phyloP scores from a whole-genome alignment of 2,113 vertebrate genomes.

The Gymnarchus niloticus region DNA sequence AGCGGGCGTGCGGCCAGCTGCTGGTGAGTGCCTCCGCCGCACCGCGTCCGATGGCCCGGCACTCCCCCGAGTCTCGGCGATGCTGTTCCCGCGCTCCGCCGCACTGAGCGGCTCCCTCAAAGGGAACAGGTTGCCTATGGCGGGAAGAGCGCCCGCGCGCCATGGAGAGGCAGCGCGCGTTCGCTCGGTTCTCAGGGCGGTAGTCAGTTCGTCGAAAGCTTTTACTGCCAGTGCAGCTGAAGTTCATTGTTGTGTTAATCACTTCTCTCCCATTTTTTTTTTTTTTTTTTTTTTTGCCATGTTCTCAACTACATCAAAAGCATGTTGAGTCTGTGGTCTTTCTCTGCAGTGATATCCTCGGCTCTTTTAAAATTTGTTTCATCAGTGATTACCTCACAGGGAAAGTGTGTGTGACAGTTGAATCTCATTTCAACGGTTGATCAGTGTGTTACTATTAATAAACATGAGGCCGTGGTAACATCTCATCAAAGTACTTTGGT shows the following conservation, averaged over 20 bases:
- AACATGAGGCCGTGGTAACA: slow-evolving; percentile 52
- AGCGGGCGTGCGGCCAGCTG: slow-evolving; percentile 38
- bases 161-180: background rate
- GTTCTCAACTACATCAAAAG: slow-evolving; percentile 34
- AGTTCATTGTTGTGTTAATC: slow-evolving; percentile 33
- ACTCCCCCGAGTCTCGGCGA: background rate
- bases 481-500: slow-evolving; percentile 50
- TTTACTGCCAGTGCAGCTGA: slow-evolving; percentile 31
- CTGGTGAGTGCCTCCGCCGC: slow-evolving; percentile 60
- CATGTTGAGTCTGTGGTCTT: slow-evolving; percentile 12
- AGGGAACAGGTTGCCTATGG: slow-evolving; percentile 48
- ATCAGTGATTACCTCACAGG: background rate
- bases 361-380: slow-evolving; percentile 33
- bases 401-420: background rate
- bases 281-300: slow-evolving; percentile 13
- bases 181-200: slow-evolving; percentile 25
- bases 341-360: background rate
- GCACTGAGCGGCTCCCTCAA: slow-evolving; percentile 45
- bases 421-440: background rate
- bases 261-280: slow-evolving; percentile 25
- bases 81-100: slow-evolving; percentile 26
- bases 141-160: slow-evolving; percentile 14
- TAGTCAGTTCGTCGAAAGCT: slow-evolving; percentile 35
- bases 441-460: slow-evolving; percentile 32
- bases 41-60: slow-evolving; percentile 20